Evolutionary conservation across 2,797 vertebrate species (phyloP), one percentile per base, ranked within the genome.

Genomic region (Cirrhinus molitorella): DNA sequence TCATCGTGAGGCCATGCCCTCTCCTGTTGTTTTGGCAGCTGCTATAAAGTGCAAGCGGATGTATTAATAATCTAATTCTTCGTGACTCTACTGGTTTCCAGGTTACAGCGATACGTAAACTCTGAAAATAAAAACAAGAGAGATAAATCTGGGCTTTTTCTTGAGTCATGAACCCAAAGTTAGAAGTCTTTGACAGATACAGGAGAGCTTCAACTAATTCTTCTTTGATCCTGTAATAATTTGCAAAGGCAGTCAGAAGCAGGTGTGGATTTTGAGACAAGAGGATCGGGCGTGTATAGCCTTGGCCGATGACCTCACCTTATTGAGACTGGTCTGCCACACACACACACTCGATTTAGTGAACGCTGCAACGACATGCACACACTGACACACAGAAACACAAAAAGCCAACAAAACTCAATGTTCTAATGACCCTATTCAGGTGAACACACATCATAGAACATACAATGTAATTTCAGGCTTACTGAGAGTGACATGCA

Each of bases 51-150:
- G 89, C 89, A 93, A 92, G 92, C 81, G 91, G 92, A 93, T 90
- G 87, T 89, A 91, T 92, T 93, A 91, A 92, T 92, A 92, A 92
- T 92, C 91, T 89, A 86, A 90, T 89, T 88, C 85, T 90, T 91
- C 87, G 91, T 90, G 92, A 91, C 89, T 75, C 47, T 47, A 8
- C n/a, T 53, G 47, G 86, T 88, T 85, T 88, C 87, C 85, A 86
- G 85, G 86, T 80, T 85, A 91, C 86, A 21, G 63, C 79, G 55
- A 51, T 76, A 71, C 74, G 34, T 72, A 86, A 86, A 45, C 57
- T 85, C 37, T 28, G 71, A 76, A 85, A 87, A 88, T 86, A 87
- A 86, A 89, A 79, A 76, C 51, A 76, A 23, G 17, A 66, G 37
- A 65, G 74, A 83, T 80, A 55, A 76, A 81, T 74, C 45, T 43